These are phyloP conservation scores for Hoplodrina blanda DNA, from an alignment of 2,888 invertebrate genomes.

Conservation along the genomic window DNA sequence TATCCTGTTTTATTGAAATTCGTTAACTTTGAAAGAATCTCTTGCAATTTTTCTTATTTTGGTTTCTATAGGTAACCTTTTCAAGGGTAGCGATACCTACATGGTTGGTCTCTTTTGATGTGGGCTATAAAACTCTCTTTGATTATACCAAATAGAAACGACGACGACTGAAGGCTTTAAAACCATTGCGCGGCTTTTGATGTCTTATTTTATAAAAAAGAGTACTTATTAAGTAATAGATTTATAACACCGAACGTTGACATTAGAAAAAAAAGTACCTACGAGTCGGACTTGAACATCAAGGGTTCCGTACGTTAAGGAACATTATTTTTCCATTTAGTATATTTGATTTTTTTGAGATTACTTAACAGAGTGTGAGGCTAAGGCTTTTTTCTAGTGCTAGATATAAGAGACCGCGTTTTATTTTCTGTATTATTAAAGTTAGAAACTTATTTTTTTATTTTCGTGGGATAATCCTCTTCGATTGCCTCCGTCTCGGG, in stretches of 20 bases:
- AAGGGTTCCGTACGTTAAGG: too few relatives aligned
- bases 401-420: too few relatives aligned
- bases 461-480: too few relatives aligned
- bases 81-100: not conserved
- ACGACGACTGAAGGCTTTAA: slow-evolving; percentile 13
- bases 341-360: too few relatives aligned
- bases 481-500: too few relatives aligned
- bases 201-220: slow-evolving; percentile 15
- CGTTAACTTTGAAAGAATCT: not conserved
- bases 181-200: slow-evolving; percentile 9
- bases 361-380: too few relatives aligned
- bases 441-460: too few relatives aligned
- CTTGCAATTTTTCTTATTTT: slow-evolving; percentile 14
- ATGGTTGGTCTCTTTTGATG: slow-evolving; percentile 10
- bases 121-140: slow-evolving; percentile 4
- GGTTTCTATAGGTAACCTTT: slow-evolving; percentile 12
- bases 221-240: slow-evolving; percentile 22
- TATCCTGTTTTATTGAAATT: slow-evolving; percentile 5
- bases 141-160: slow-evolving; percentile 19
- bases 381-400: too few relatives aligned
- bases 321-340: too few relatives aligned
- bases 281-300: too few relatives aligned
- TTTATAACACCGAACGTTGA: slow-evolving; percentile 1
- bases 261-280: not conserved
- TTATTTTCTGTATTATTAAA: too few relatives aligned